Base-by-base conservation (phyloP, 2,797 vertebrate genomes). In the Steatocranus sp. region DNA sequence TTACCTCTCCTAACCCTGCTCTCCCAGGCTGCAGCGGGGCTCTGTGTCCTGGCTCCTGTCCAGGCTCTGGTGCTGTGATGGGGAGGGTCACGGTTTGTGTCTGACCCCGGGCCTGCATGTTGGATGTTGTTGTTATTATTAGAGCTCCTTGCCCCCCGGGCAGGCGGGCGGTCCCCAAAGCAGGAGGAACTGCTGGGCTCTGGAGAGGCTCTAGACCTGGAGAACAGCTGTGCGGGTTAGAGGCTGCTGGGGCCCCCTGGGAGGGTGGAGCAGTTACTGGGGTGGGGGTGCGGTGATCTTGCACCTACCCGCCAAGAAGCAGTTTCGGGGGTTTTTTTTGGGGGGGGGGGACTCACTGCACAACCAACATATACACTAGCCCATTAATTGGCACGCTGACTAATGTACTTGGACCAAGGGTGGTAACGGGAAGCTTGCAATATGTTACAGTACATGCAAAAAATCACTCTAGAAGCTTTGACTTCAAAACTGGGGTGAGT, bases 41-140 rank as follows among this genome's bases (percentile, higher is more conserved):
- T 93, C 95, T 88, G 93, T 87, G 93, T 92, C 90, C 93, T 97
- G 96, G 95, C 96, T 96, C 90, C 83, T 88, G 96, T 96, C 96
- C 97, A 97, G 92, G 95, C 96, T 97, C 95, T 96, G 96, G 92
- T 89, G 81, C 93, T 95, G 96, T 96, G 93, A 96, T 94, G 92
- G 95, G 94, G 96, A 95, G 92, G 94, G 95, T 95, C 95, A 95
- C 81, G 85, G 83, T 94, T 92, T 94, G 86, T 92, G 94, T 96
- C 88, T 97, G 98, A 98, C 98, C 97, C 96, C 90, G 89, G 95
- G 94, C 91, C 95, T 78, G 87, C 95, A 96, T 93, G 96, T 96
- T 98, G 96, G 97, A 97, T 97, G 97, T 97, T 98, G 97, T 97
- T 98, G 96, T 99, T 98, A 97, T 97, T 98, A 98, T 97, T 97